phyloP scores from a whole-genome alignment of 23 tunicate species.

The Ascidia mentula region DNA sequence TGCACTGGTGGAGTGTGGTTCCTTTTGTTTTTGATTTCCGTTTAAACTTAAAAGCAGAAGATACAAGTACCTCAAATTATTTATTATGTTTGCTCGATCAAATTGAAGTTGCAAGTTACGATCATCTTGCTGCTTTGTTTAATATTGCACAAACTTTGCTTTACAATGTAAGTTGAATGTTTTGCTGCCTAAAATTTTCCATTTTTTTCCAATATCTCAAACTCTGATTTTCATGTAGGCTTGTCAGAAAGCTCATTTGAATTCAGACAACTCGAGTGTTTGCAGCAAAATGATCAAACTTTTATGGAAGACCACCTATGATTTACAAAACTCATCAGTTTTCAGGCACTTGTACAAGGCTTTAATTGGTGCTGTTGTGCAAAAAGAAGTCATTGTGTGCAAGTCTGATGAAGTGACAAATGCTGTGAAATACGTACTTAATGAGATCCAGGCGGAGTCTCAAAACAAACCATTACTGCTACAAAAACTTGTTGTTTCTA shows the following conservation, averaged over 20 bases:
- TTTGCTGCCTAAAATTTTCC: no score
- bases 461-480: neutral
- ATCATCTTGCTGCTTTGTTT: neutral
- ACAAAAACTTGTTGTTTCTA: neutral
- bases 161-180: neutral
- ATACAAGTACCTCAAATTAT: neutral
- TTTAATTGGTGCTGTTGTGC: slow-evolving; percentile 25
- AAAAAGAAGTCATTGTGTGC: neutral
- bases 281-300: neutral
- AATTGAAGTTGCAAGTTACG: neutral
- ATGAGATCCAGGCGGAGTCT: neutral
- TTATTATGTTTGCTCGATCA: neutral
- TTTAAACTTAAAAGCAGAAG: neutral
- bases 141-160: neutral
- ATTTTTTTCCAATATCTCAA: neutral
- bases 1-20: neutral
- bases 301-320: slow-evolving; percentile 27
- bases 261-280: neutral
- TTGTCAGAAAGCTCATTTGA: neutral
- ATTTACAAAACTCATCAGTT: slow-evolving; percentile 10
- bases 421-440: neutral
- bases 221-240: neutral
- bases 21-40: neutral
- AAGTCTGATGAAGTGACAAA: neutral
- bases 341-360: slow-evolving; percentile 19